phyloP scores from a whole-genome alignment of 2,888 invertebrate genomes.

The Dryomyza anilis region DNA sequence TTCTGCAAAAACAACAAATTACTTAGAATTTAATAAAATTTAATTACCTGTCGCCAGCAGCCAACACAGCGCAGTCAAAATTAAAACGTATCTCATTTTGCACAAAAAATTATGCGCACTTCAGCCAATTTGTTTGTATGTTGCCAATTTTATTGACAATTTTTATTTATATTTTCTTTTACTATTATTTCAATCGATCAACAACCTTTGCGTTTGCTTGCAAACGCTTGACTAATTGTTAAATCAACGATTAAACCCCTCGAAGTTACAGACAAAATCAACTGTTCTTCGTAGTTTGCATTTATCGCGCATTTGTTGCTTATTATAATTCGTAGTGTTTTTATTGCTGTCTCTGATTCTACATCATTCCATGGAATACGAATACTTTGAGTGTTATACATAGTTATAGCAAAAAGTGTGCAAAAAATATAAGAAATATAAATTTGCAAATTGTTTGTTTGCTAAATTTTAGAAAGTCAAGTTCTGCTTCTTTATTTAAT shows the following conservation, averaged over 20 bases:
- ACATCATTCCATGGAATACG: background rate
- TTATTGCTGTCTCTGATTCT: background rate
- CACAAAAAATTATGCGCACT: background rate
- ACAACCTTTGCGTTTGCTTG: conserved; percentile 13
- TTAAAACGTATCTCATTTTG: conserved; percentile 33
- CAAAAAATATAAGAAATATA: too few relatives aligned
- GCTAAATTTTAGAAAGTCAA: too few relatives aligned
- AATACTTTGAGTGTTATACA: background rate
- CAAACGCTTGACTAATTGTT: conserved; percentile 15
- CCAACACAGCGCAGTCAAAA: conserved; percentile 31
- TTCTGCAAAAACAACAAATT: background rate
- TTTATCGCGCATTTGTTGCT: background rate
- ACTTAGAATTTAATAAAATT: conserved; percentile 14
- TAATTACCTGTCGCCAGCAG: conserved; percentile 33
- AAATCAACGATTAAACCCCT: background rate
- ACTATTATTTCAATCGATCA: too few relatives aligned
- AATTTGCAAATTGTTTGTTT: too few relatives aligned
- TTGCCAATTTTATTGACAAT: background rate
- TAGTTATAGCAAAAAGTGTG: too few relatives aligned
- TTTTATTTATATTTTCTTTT: background rate
- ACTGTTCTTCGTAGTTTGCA: background rate
- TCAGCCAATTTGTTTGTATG: background rate
- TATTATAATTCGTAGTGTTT: background rate
- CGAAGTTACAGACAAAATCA: background rate
- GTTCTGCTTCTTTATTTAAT: too few relatives aligned